Conservation (phyloP, 2,797 vertebrate species). For the Allochrocebus solatus region DNA sequence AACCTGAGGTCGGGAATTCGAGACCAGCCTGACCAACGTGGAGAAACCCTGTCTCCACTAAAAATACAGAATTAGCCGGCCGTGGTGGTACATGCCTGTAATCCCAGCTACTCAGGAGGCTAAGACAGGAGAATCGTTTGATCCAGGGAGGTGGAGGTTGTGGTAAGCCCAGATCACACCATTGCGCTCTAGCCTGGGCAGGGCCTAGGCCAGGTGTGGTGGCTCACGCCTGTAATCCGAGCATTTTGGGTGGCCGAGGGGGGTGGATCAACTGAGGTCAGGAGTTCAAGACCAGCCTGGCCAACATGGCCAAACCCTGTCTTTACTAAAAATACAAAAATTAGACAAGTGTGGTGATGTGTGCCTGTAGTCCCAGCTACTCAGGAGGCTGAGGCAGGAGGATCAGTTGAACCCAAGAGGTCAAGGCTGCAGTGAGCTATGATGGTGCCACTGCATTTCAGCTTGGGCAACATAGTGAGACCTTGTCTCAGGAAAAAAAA, state of each 20-base stretch:
- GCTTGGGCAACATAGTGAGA: not conserved
- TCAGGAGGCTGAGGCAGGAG: not conserved
- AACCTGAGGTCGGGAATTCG: not conserved
- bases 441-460: not conserved
- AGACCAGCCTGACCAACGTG: not conserved
- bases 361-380: not conserved
- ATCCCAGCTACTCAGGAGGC: not conserved
- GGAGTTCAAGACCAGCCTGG: too few species aligned
- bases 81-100: not conserved
- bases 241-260: not conserved
- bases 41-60: not conserved
- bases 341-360: not conserved
- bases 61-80: not conserved
- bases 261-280: too few species aligned
- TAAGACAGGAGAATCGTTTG: not conserved
- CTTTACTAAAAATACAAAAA: not conserved
- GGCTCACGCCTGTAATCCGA: not conserved
- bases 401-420: not conserved
- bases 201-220: too few species aligned
- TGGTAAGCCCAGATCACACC: not conserved
- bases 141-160: not conserved
- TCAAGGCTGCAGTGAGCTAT: not conserved
- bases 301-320: not conserved
- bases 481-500: not conserved
- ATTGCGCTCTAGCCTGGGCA: not conserved